Percentiles rank a stretch among this genome's conserved stretches.
These are phyloP conservation scores for Muscina levida DNA, from an alignment of 2,888 invertebrate genomes.

Conservation along the genomic window DNA sequence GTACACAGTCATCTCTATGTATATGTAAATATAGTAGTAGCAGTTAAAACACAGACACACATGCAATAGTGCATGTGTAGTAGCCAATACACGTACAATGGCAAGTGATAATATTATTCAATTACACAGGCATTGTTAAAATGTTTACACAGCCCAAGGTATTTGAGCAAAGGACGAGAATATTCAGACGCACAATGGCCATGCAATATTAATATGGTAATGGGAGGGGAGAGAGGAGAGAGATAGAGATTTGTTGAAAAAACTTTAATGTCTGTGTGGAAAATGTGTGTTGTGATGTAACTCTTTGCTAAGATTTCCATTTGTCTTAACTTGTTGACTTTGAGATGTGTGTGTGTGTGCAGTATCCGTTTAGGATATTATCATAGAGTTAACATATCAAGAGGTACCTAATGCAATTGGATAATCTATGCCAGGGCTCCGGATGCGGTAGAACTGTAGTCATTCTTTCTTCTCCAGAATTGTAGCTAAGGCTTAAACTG, in stretches of 20 bases:
- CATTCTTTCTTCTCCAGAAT: too few relatives aligned
- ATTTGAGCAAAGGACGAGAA: constrained; percentile 11
- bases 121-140: constrained; percentile 52
- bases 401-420: too few relatives aligned
- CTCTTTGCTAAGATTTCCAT: not conserved
- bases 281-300: not conserved
- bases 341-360: not conserved
- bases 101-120: not conserved
- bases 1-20: too few relatives aligned
- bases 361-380: not conserved
- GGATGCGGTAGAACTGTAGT: too few relatives aligned
- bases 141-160: constrained; percentile 73
- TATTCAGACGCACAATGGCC: not conserved
- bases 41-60: too few relatives aligned
- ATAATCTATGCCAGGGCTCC: too few relatives aligned
- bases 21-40: too few relatives aligned
- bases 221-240: too few relatives aligned
- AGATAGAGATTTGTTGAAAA: too few relatives aligned
- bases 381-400: too few relatives aligned
- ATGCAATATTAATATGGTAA: too few relatives aligned
- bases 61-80: not conserved
- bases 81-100: not conserved
- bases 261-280: not conserved
- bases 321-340: constrained; percentile 40
- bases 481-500: too few relatives aligned